Evolutionary conservation across 1,140 invertebrate species (phyloP).

Genomic region (Matsumurasca onukii): DNA sequence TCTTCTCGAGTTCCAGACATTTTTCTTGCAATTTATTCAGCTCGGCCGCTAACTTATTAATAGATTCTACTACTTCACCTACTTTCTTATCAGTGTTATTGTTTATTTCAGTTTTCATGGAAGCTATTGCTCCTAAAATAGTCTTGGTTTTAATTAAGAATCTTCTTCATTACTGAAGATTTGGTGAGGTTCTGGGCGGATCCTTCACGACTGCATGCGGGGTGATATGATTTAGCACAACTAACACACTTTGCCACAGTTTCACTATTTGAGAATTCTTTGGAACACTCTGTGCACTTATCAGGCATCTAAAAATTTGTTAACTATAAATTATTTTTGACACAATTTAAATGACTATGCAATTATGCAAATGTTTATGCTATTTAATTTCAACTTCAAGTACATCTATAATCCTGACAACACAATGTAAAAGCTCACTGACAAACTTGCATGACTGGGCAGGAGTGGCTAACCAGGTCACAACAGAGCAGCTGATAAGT

Average conservation of each 20-base stretch:
- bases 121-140: not conserved
- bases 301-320: too few species aligned
- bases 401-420: too few species aligned
- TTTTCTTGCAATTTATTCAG: not conserved
- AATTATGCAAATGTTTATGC: too few species aligned
- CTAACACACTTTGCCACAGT: not conserved
- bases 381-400: too few species aligned
- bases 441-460: too few species aligned
- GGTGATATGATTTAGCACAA: not conserved
- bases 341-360: too few species aligned
- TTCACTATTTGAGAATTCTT: not conserved
- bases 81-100: not conserved
- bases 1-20: too few species aligned
- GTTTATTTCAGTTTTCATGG: not conserved
- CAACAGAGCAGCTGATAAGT: too few species aligned
- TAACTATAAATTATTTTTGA: too few species aligned
- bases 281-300: not conserved
- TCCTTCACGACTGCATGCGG: not conserved
- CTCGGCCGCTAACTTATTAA: not conserved
- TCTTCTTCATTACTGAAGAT: not conserved
- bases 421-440: too few species aligned
- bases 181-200: not conserved
- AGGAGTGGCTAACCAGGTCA: too few species aligned
- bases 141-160: too few species aligned
- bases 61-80: not conserved